Conservation (phyloP, 2,113 vertebrate species). For the Girardinichthys multiradiatus region DNA sequence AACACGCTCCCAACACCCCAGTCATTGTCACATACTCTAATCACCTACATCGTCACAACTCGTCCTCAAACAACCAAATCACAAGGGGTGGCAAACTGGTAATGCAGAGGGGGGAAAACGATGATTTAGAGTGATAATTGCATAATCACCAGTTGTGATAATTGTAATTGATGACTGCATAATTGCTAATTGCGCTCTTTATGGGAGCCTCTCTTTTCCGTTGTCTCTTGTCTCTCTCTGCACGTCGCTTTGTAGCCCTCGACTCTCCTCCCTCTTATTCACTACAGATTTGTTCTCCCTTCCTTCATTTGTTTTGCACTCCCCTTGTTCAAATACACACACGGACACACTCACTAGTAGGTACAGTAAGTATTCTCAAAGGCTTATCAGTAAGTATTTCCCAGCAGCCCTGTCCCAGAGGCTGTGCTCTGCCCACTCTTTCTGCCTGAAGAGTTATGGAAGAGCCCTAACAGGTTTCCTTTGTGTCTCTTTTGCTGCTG, state of each 20-base stretch:
- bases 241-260: conserved; percentile 44
- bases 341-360: conserved; percentile 44
- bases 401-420: conserved; percentile 71
- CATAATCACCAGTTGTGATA: conserved; percentile 83
- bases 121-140: conserved; percentile 83
- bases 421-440: conserved; percentile 67
- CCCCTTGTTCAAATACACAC: conserved; percentile 9
- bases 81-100: conserved; percentile 69
- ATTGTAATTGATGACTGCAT: conserved; percentile 83
- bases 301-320: conserved; percentile 48
- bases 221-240: conserved; percentile 56
- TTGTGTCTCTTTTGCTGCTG: conserved; percentile 56
- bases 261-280: conserved; percentile 42
- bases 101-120: conserved; percentile 68
- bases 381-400: conserved; percentile 76
- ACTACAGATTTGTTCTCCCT: conserved; percentile 40
- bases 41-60: conserved; percentile 71
- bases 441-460: conserved; percentile 71
- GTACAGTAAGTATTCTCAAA: conserved; percentile 68
- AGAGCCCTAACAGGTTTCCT: conserved; percentile 72
- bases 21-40: conserved; percentile 63
- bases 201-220: conserved; percentile 71
- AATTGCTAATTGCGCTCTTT: conserved; percentile 79
- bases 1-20: conserved; percentile 44
- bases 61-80: conserved; percentile 71